These are phyloP conservation scores for Crocuta crocuta DNA, from an alignment of 2,113 vertebrate genomes.

Conservation along the genomic window DNA sequence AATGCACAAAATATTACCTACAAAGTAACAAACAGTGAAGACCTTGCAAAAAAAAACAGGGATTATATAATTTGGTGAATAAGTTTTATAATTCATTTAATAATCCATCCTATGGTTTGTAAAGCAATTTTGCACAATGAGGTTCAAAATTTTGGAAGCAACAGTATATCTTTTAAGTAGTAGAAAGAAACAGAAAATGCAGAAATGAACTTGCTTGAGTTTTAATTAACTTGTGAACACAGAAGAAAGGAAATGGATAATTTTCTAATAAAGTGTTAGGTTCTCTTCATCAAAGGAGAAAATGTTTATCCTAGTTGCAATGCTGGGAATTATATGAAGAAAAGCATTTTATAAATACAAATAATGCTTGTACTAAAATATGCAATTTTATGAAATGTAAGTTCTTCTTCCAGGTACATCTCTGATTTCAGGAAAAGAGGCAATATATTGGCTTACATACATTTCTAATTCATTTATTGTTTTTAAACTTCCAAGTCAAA, in stretches of 20 bases:
- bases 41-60: background rate
- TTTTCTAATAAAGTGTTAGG: background rate
- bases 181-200: background rate
- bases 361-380: background rate
- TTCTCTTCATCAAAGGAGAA: background rate
- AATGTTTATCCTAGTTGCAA: background rate
- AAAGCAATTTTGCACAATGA: background rate
- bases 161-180: background rate
- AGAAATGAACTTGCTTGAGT: background rate
- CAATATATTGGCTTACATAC: background rate
- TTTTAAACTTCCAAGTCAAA: background rate
- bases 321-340: background rate
- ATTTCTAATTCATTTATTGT: background rate
- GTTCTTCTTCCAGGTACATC: background rate
- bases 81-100: background rate
- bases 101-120: background rate
- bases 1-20: background rate
- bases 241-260: background rate
- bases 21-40: background rate
- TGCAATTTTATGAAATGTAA: background rate
- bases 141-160: background rate
- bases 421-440: background rate
- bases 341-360: background rate
- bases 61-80: background rate
- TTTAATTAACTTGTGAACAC: background rate